Evolutionary conservation across 2,888 invertebrate species (phyloP), one percentile per base, ranked within the genome.

Genomic region (Dinocampus coccinellae): DNA sequence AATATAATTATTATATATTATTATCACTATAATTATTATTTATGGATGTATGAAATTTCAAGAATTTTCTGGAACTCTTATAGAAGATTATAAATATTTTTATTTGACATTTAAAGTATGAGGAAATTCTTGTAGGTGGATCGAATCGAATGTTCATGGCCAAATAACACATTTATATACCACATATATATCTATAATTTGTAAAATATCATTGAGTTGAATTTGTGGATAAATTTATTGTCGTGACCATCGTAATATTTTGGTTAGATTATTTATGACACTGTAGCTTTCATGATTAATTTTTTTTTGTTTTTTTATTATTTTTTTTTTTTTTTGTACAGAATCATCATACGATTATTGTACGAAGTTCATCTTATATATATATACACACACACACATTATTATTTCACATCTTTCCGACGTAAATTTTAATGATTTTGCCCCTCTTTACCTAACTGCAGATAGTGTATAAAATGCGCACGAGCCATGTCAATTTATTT

Each of bases 361-460:
- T 52, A 53, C 64, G 20, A 64, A 53, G 64, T 64, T 53, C 53
- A 57, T 36, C 24, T 16, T 13, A 16, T 47, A 20, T 47, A n/a
- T 24, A 34, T 60, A 16, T 42, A 29, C n/a, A 60, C 10, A 36
- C 11, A 7, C 33, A 36, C 20, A 9, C 60, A 60, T 2, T 20
- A n/a, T 13, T 39, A 9, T 0, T 39, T 42, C 22, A 26, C 13
- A 42, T 20, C 10, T 22, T 16, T 29, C 3, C 7, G 29, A 29
- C 29, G 29, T 29, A 29, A 29, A 29, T 4, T 29, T 29, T 29
- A 4, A 4, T 29, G 7, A 29, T 29, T 4, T 29, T 7, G 3
- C 7, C 7, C 29, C 3, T 29, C 29, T n/a, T n/a, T n/a, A n/a
- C n/a, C n/a, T n/a, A n/a, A n/a, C n/a, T n/a, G n/a, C n/a, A n/a